Percentiles rank a stretch among this genome's conserved stretches.
phyloP scores from a whole-genome alignment of 2,888 invertebrate species.

The Ormia ochracea region DNA sequence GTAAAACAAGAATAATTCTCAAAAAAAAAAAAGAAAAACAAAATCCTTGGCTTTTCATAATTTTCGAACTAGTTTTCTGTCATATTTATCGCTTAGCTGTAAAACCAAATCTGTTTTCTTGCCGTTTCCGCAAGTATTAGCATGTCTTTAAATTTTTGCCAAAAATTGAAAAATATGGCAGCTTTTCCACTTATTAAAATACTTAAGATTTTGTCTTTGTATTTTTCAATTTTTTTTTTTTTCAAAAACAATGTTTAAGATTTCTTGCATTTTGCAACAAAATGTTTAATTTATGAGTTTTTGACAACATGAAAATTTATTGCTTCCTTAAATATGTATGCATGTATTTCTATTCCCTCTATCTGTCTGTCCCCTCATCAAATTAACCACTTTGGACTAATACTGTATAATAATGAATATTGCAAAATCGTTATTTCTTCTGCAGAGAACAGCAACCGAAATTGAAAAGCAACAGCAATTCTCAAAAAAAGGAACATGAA shows the following conservation, averaged over 20 bases:
- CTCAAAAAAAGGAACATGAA: constrained; percentile 16
- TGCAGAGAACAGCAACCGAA: constrained; percentile 14
- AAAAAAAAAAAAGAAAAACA: too few relatives aligned
- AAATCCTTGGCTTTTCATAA: too few relatives aligned
- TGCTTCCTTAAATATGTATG: constrained; percentile 55
- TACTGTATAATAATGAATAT: constrained; percentile 61
- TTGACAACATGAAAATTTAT: constrained; percentile 62
- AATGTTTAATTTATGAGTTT: constrained; percentile 68
- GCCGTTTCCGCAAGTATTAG: too few relatives aligned
- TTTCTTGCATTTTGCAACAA: constrained; percentile 49
- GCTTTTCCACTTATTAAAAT: background rate
- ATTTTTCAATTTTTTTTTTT: background rate
- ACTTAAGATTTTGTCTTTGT: background rate
- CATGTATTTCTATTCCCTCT: background rate
- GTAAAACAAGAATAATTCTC: too few relatives aligned
- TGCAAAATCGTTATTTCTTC: constrained; percentile 34
- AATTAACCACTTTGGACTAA: background rate
- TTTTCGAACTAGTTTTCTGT: too few relatives aligned
- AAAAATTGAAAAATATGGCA: too few relatives aligned
- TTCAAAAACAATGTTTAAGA: background rate
- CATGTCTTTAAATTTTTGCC: too few relatives aligned
- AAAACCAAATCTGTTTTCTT: too few relatives aligned
- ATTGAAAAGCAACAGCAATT: constrained; percentile 1
- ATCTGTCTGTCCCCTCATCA: background rate
- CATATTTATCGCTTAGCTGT: too few relatives aligned